Base-by-base conservation (phyloP, 1,140 invertebrate species). In the Platyura marginata region DNA sequence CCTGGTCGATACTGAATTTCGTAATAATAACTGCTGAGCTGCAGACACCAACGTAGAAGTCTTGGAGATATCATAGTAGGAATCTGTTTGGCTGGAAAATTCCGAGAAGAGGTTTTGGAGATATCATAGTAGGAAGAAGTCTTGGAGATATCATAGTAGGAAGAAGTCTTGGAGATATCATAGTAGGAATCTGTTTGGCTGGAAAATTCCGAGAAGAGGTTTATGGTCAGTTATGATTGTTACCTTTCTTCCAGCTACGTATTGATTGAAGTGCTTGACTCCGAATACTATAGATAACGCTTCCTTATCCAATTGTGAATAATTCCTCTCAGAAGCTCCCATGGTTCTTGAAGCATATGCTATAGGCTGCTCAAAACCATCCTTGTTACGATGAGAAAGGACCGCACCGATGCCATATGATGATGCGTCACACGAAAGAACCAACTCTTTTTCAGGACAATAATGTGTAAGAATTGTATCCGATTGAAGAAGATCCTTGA, bases 231-330 rank as follows among this genome's bases (percentile, higher is more conserved):
- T 42, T 29, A 52, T 32, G n/a, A 62, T 36, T 36, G 21, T 47
- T 38, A 63, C 55, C 21, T 48, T 40, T 18, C 45, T 44, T 11
- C 50, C 54, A 49, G 48, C 54, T 16, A 49, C 48, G 55, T 55
- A 61, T 39, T 55, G 45, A 42, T 54, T 50, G 49, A 63, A 65
- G 34, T 49, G 44, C 38, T 62, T 52, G 6, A 52, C 41, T n/a
- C 49, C 52, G 46, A 61, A 67, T 3, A 67, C 46, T 42, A 65
- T 55, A 13, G 63, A 61, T 22, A 67, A 46, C 5, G 61, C 48
- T 48, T 70, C 65, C 44, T 59, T 52, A 45, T 69, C 61, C 2
- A 65, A 53, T 49, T 68, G 59, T 5, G 55, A 55, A 47, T 66
- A 66, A 35, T 61, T 62, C 40, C 51, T 32, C 48, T 70, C 54